Base-by-base conservation (phyloP, 2,888 invertebrate genomes). In the Sinotaia quadrata region DNA sequence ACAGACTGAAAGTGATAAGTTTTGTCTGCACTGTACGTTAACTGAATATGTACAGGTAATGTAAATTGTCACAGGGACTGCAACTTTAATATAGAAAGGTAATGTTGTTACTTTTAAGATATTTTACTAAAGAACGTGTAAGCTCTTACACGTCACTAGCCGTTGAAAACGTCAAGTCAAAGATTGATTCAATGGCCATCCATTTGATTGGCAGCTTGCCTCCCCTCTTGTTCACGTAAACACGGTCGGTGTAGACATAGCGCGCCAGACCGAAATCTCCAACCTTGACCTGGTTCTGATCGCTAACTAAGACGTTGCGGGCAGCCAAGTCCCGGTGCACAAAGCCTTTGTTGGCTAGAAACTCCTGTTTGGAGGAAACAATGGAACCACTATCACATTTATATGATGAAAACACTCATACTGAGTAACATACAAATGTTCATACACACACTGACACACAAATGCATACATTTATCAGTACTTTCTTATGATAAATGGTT, bases 131-230 rank as follows among this genome's bases (percentile, higher is more conserved):
- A n/a, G n/a, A n/a, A n/a, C n/a, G n/a, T n/a, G n/a, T n/a, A n/a
- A n/a, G n/a, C n/a, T n/a, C 86, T 82, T 76, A 87, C 87, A 87
- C 82, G 73, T 87, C 87, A 75, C 85, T 87, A 27, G 81, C 81
- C 5, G 85, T 78, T 5, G 84, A 85, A 69, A 87, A 87, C n/a
- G 78, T 81, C 69, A 84, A 71, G 58, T 86, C 83, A 75, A 82
- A 81, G 60, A 87, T 85, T 67, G 86, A 78, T 61, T 87, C 87
- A 21, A 85, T 78, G 37, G 87, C 83, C 86, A 87, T 85, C 87
- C 87, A 87, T 68, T 86, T 85, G 27, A 87, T 71, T 0, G 87
- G 87, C 29, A 87, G 79, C 63, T 81, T 82, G 1, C 85, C 84
- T 4, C 86, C 85, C 54, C 78, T 80, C 41, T 80, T 70, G 68